Evolutionary conservation across 2,113 vertebrate species (phyloP), one percentile per base, ranked within the genome.

Genomic region (Dicrurus megarhynchus): DNA sequence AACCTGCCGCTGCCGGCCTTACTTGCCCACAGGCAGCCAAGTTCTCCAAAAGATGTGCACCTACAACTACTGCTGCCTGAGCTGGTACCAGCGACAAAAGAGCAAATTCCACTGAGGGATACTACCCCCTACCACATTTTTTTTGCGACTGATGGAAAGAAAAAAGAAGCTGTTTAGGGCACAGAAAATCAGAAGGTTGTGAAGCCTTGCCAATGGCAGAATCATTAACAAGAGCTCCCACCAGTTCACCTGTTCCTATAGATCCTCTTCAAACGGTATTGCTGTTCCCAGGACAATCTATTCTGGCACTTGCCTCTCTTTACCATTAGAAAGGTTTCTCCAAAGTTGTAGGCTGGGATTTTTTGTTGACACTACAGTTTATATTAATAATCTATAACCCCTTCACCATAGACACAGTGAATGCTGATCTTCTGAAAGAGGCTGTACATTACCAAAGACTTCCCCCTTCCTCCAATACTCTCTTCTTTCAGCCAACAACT

Each of bases 261-360:
- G 12, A 8, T 9, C 3, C 21, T 33, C 50, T 52, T 33, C 11
- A 32, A 27, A 16, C 0, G 0, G 4, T 27, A 24, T 0, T 23
- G 39, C 39, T 12, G 1, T 37, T 85, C 20, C 20, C 67, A 86
- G 22, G 32, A 61, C 24, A 32, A 42, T 20, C 50, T 44, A 3
- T 55, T 70, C 52, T 17, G 33, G 26, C 47, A 46, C 22, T 59
- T 59, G 8, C 41, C 79, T 63, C 42, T 73, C 30, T 86, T 67
- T 13, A 49, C 16, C 23, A 19, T 16, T 17, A 59, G 21, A 73
- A 86, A 55, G 35, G 21, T 14, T 50, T 17, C 55, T 41, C 22
- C 27, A 44, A 21, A 27, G 16, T 41, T 15, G 0, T n/a, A 23
- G 10, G 17, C 21, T 22, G 17, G 3, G 4, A 6, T 59, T 61